Base-by-base conservation (phyloP, 2,113 vertebrate genomes). In the Paratilapia polleni region DNA sequence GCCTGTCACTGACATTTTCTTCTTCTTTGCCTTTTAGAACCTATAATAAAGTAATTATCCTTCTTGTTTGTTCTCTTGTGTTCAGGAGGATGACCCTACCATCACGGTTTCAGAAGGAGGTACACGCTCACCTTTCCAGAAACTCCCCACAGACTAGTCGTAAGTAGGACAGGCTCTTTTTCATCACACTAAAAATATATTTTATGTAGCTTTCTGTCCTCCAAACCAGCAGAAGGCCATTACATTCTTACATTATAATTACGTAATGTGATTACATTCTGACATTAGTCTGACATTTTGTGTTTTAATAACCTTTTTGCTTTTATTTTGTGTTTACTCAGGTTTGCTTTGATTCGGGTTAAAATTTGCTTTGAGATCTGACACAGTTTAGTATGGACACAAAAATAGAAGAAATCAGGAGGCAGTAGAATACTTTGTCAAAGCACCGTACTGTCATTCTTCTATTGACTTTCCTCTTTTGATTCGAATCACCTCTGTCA, bases 91-190 rank as follows among this genome's bases (percentile, higher is more conserved):
- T 96, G 94, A 91, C 89, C 49, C 90, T 95, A 7, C 93, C 96
- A 1, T 88, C 95, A 0, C 91, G 95, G 41, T 96, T 96, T 81
- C 96, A 96, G 80, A 96, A 95, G 87, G 96, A 96, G 90, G 91
- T 96, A 13, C 91, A 96, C 1, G 82, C 94, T 82, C 95, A 96
- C 89, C 94, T 96, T 43, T 95, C 95, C 73, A 93, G 92, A 80
- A 96, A 96, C 81, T 63, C 87, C 63, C 95, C 89, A 36, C 94
- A 90, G 73, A 86, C 58, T n/a, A 52, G 78, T 43, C 3, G 96
- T 96, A 90, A 96, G 95, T 92, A 80, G 64, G 41, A 77, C 70
- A 54, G 22, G 20, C 56, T 82, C 15, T 7, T 58, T 47, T 63
- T 43, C 12, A 41, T 26, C 22, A 19, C 1, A 2, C 77, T 59